Evolutionary conservation across 2,797 vertebrate species (phyloP).

Genomic region (Capromys pilorides): DNA sequence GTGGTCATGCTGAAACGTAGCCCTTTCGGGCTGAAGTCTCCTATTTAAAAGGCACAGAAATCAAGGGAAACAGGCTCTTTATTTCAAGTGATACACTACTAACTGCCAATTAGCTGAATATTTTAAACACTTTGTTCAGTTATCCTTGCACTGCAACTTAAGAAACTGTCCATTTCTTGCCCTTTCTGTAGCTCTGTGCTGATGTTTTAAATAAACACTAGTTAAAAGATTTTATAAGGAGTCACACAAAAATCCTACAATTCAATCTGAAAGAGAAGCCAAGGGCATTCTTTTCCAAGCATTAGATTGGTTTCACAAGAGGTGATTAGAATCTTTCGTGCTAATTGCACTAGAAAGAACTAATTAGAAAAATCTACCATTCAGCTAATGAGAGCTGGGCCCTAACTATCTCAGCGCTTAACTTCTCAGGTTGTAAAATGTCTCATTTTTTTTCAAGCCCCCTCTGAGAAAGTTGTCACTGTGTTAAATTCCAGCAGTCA

Average conservation of each 20-base stretch:
- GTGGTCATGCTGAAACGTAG: neutral
- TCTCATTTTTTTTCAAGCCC: slow-evolving; percentile 78
- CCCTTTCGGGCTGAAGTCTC: neutral
- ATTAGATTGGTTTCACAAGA: slow-evolving; percentile 98
- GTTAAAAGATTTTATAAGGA: slow-evolving; percentile 40
- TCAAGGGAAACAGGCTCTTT: neutral
- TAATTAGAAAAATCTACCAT: slow-evolving; percentile 98
- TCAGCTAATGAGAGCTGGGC: slow-evolving; percentile 97
- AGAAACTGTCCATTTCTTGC: neutral
- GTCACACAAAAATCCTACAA: slow-evolving; percentile 83
- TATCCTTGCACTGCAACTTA: neutral
- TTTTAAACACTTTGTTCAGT: slow-evolving; percentile 1
- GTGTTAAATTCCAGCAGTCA: slow-evolving; percentile 78
- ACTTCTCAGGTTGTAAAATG: slow-evolving; percentile 89
- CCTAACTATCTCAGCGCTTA: slow-evolving; percentile 91
- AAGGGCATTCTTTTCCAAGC: slow-evolving; percentile 95
- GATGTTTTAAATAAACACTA: slow-evolving; percentile 75
- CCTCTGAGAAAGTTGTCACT: slow-evolving; percentile 70
- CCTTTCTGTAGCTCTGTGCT: neutral
- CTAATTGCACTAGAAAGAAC: slow-evolving; percentile 98
- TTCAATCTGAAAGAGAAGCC: slow-evolving; percentile 93
- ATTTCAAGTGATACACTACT: neutral
- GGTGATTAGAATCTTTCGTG: slow-evolving; percentile 96
- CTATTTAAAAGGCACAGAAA: neutral
- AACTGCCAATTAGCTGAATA: neutral